Evolutionary conservation across 2,888 invertebrate species (phyloP).

Genomic region (Phrixothrix hirtus): DNA sequence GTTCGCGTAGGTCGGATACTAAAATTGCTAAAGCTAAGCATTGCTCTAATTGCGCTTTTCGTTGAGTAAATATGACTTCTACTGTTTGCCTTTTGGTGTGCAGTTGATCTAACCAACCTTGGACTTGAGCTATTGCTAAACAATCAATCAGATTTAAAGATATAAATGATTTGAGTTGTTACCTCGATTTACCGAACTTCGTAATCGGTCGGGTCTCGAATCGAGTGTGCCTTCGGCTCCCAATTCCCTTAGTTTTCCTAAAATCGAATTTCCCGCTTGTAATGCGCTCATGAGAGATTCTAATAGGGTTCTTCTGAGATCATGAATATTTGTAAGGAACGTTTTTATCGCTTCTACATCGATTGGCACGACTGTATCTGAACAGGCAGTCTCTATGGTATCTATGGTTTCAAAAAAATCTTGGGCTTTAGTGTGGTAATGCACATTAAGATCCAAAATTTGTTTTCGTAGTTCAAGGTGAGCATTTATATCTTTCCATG

Average conservation of each 20-base stretch:
- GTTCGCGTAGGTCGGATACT: constrained; percentile 69
- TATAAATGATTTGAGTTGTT: background rate
- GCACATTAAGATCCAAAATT: constrained; percentile 76
- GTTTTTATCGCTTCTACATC: constrained; percentile 74
- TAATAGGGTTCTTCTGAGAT: constrained; percentile 70
- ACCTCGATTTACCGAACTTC: constrained; percentile 56
- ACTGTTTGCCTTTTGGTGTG: constrained; percentile 74
- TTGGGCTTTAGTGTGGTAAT: constrained; percentile 73
- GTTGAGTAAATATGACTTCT: constrained; percentile 68
- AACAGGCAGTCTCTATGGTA: constrained; percentile 70
- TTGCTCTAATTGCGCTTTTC: constrained; percentile 78
- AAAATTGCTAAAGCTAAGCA: constrained; percentile 74
- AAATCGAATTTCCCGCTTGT: constrained; percentile 75
- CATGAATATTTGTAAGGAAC: constrained; percentile 71
- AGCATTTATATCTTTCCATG: constrained; percentile 82
- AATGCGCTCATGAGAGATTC: constrained; percentile 79
- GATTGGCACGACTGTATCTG: constrained; percentile 67
- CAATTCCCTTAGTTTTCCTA: constrained; percentile 74
- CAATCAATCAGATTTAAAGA: background rate
- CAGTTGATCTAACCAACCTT: constrained; percentile 73
- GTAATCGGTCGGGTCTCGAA: constrained; percentile 67
- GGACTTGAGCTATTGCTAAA: constrained; percentile 70
- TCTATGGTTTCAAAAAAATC: constrained; percentile 72
- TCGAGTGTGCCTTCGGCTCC: constrained; percentile 75
- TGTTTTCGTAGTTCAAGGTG: constrained; percentile 76